These are phyloP conservation scores for Phrynocephalus versicolor DNA, from an alignment of 2,113 vertebrate genomes.

Conservation along the genomic window DNA sequence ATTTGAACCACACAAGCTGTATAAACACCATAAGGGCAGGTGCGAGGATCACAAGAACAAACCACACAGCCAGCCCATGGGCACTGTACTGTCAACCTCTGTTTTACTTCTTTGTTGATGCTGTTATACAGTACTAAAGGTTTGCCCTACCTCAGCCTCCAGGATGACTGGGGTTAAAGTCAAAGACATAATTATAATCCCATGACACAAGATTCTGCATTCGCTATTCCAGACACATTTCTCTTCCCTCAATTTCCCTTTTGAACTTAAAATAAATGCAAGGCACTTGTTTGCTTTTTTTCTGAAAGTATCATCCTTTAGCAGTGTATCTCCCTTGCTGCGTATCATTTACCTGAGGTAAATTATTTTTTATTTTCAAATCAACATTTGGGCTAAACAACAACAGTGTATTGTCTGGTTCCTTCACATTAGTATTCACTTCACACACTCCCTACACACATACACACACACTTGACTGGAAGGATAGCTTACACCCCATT, in stretches of 20 bases:
- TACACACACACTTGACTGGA: constrained; percentile 56
- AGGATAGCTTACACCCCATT: constrained; percentile 71
- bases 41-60: too few species aligned
- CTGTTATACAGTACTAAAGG: background rate
- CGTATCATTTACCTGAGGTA: background rate
- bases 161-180: background rate
- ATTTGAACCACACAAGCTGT: too few species aligned
- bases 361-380: constrained; percentile 27
- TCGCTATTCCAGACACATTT: background rate
- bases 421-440: constrained; percentile 70
- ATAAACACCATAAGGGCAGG: too few species aligned
- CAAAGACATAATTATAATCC: background rate
- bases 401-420: constrained; percentile 37
- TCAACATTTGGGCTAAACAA: constrained; percentile 18
- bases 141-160: background rate
- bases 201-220: background rate
- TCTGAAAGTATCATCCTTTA: background rate
- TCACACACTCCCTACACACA: constrained; percentile 61
- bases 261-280: rapidly evolving
- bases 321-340: constrained; percentile 5
- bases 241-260: background rate
- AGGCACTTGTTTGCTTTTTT: background rate
- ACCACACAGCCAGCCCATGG: too few species aligned
- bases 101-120: background rate
- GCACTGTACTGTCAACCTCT: background rate